Base-by-base conservation (phyloP, 2,113 vertebrate genomes). In the Hassar affinis region DNA sequence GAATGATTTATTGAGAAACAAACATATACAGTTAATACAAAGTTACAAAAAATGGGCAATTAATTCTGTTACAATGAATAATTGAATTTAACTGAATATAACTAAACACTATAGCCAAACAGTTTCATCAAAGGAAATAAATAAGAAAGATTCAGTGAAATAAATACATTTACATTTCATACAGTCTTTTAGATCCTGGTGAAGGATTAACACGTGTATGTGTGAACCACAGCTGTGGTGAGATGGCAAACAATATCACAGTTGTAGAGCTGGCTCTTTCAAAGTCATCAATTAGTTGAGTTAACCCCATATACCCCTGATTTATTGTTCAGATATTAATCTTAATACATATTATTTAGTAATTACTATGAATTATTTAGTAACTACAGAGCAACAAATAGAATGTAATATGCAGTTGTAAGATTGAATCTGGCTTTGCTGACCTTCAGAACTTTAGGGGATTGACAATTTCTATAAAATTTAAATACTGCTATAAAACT, bases 161-260 rank as follows among this genome's bases (percentile, higher is more conserved):
- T 69, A 14, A 71, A 69, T 42, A 42, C 25, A 45, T 71, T 71
- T 71, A 71, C 22, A 71, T 45, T 47, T 72, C 42, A 72, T n/a
- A 4, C 68, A 47, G 8, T 38, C 18, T 69, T 22, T 15, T 14
- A 71, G 25, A 49, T 49, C 12, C 25, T 49, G 38, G 42, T 49
- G 27, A 49, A 74, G 49, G 25, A 74, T 49, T 27, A 17, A 49
- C 69, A 49, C 68, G 25, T 69, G 1, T 38, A 25, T n/a, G 1
- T 38, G 57, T n/a, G n/a, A 25, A 11, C 54, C 20, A 42, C 33
- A 38, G 11, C 4, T 51, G n/a, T 27, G 6, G 0, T 71, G 4
- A 72, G 42, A 47, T n/a, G 18, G 22, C 33, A 69, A 72, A 4
- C 38, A 72, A 27, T 72, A 47, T 47, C 22, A 45, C 38, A 72